Percentiles rank a stretch among this genome's conserved stretches.
Evolutionary conservation across 2,797 vertebrate genomes (phyloP).

Genomic region (Chelon labrosus): DNA sequence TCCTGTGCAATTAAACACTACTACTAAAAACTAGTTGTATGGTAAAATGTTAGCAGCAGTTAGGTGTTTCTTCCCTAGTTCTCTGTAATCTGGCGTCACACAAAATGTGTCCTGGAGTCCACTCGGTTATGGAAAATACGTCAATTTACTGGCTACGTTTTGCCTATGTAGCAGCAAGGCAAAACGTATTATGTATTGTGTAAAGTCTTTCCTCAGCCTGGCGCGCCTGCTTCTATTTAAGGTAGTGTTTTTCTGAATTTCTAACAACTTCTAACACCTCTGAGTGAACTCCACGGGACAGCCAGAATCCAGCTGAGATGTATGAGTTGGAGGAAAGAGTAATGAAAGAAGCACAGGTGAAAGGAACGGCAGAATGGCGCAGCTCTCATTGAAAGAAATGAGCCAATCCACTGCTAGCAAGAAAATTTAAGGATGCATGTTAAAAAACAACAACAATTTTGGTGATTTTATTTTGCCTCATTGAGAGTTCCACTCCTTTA

Average conservation of each 20-base stretch:
- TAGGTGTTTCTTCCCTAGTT: neutral
- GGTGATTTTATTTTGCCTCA: no score
- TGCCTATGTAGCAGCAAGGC: neutral
- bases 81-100: constrained; percentile 23
- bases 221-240: constrained; percentile 4
- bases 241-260: constrained; percentile 23
- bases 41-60: neutral
- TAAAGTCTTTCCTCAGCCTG: neutral
- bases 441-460: no score
- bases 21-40: neutral
- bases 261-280: constrained; percentile 29
- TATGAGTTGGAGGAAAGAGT: constrained; percentile 15
- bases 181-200: no score
- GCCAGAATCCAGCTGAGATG: constrained; percentile 48
- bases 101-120: constrained; percentile 16
- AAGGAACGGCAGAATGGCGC: neutral
- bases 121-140: constrained; percentile 18
- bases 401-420: neutral
- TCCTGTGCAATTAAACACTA: neutral
- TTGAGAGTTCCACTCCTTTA: no score
- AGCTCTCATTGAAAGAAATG: neutral
- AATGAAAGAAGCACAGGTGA: constrained; percentile 14
- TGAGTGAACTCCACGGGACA: neutral
- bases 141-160: constrained; percentile 8
- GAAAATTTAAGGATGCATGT: no score